A percentile compares a stretch with the other conserved stretches of the same genome.
phyloP scores from a whole-genome alignment of 2,797 vertebrate genomes.

The Sebastes variabilis region DNA sequence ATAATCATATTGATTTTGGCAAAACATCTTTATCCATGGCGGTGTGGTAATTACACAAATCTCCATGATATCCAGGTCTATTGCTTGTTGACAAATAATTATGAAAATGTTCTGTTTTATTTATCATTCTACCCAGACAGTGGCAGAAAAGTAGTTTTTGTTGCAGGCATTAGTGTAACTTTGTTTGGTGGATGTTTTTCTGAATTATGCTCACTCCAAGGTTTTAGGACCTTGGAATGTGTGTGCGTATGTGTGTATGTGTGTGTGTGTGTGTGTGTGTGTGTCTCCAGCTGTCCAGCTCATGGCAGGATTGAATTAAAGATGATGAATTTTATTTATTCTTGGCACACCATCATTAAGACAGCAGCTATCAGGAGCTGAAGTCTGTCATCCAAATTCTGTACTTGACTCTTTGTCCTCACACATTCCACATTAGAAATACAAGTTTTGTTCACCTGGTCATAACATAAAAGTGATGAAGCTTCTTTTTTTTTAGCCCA shows the following conservation, averaged over 20 bases:
- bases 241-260: neutral
- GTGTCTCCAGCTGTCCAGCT: constrained; percentile 1
- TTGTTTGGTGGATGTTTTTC: neutral
- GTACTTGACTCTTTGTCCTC: neutral
- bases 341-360: constrained; percentile 5
- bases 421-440: neutral
- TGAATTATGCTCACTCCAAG: constrained; percentile 14
- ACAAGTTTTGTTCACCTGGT: neutral
- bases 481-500: neutral
- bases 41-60: constrained; percentile 27
- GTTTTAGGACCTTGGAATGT: constrained; percentile 1
- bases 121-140: neutral
- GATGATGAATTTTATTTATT: constrained; percentile 10
- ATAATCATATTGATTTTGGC: constrained; percentile 60
- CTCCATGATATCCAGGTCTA: constrained; percentile 15
- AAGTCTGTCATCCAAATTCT: neutral
- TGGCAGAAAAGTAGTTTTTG: neutral
- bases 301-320: constrained; percentile 13
- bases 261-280: too few relatives aligned
- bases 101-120: neutral
- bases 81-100: constrained; percentile 17
- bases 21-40: constrained; percentile 33
- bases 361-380: neutral
- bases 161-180: neutral
- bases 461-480: neutral